Conservation (phyloP, 1,140 invertebrate species). For the Neodiprion virginianus region DNA sequence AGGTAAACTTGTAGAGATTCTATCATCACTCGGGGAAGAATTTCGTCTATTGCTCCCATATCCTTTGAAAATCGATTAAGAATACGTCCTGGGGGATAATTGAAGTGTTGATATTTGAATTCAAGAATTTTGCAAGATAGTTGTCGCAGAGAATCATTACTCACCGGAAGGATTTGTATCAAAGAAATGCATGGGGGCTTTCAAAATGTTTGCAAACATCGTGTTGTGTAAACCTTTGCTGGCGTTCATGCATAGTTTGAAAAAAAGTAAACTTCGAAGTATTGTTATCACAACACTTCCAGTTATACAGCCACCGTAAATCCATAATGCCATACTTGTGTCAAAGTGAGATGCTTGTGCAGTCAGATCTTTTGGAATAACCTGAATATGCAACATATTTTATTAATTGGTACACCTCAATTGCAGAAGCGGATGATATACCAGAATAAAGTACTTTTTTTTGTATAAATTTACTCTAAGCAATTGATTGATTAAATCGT, state of each 20-base stretch:
- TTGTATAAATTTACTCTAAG: no score
- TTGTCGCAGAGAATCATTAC: neutral
- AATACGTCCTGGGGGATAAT: slow-evolving; percentile 70
- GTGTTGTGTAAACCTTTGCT: slow-evolving; percentile 72
- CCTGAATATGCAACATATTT: neutral
- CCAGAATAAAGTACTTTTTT: no score
- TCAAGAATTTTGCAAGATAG: neutral
- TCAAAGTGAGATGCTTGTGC: slow-evolving; percentile 20
- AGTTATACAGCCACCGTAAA: slow-evolving; percentile 54
- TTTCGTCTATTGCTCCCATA: slow-evolving; percentile 84
- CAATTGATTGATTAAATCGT: no score
- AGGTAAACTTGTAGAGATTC: slow-evolving; percentile 71
- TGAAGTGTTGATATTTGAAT: neutral
- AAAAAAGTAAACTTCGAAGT: slow-evolving; percentile 58
- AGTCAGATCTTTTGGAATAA: neutral
- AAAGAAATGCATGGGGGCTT: slow-evolving; percentile 73
- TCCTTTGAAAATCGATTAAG: slow-evolving; percentile 89
- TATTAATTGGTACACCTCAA: neutral
- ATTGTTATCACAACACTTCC: slow-evolving; percentile 49
- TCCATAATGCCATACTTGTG: slow-evolving; percentile 48
- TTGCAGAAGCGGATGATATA: neutral
- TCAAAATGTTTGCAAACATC: slow-evolving; percentile 69
- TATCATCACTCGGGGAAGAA: slow-evolving; percentile 76
- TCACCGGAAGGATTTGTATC: slow-evolving; percentile 71
- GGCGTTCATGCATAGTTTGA: slow-evolving; percentile 69